Evolutionary conservation across 2,888 invertebrate genomes (phyloP).

Genomic region (Tridacna gigas): DNA sequence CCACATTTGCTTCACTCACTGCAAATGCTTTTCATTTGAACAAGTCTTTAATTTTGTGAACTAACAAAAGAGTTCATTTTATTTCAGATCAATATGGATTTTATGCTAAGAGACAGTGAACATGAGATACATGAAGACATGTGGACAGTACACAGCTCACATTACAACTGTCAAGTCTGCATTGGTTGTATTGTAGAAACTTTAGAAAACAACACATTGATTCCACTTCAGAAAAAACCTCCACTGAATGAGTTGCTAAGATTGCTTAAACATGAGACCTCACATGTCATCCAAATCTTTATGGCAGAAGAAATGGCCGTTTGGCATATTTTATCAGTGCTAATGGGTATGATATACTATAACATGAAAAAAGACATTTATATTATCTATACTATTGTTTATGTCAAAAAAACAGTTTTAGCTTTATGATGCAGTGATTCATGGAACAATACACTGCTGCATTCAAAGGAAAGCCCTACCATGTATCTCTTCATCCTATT

Average conservation of each 20-base stretch:
- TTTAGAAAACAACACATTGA: slow-evolving; percentile 57
- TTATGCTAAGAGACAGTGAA: slow-evolving; percentile 30
- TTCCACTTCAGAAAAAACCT: slow-evolving; percentile 65
- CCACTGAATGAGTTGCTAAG: slow-evolving; percentile 63
- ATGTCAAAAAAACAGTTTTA: too few relatives aligned
- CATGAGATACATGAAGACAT: slow-evolving; percentile 65
- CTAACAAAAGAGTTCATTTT: too few relatives aligned
- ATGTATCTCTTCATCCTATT: too few relatives aligned
- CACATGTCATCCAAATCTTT: slow-evolving; percentile 61
- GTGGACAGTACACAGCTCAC: slow-evolving; percentile 60
- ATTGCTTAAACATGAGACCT: slow-evolving; percentile 53
- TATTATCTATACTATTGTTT: too few relatives aligned
- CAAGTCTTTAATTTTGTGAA: too few relatives aligned
- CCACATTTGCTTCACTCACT: too few relatives aligned
- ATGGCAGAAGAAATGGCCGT: slow-evolving; percentile 60
- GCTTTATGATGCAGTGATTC: too few relatives aligned
- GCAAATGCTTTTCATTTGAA: too few relatives aligned
- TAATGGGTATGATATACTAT: slow-evolving; percentile 57
- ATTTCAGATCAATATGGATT: slow-evolving; percentile 46
- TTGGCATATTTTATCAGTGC: slow-evolving; percentile 61
- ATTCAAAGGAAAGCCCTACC: too few relatives aligned
- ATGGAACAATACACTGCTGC: too few relatives aligned
- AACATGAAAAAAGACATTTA: too few relatives aligned
- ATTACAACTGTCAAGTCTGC: slow-evolving; percentile 60
- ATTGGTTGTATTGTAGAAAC: slow-evolving; percentile 69